Conservation (phyloP, 2,888 invertebrate species). For the Cyaniris semiargus region DNA sequence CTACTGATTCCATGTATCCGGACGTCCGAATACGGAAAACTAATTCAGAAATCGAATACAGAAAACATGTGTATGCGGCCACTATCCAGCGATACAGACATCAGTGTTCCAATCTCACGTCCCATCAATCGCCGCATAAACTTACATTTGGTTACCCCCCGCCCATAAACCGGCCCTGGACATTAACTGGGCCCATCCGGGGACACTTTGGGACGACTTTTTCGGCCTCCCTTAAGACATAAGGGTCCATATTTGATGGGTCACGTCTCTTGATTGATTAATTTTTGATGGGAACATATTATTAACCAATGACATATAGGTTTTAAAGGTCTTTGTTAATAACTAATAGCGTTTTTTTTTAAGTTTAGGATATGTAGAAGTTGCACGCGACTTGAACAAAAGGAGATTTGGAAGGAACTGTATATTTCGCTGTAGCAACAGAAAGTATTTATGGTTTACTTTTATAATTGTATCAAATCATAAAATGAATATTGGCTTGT, state of each 20-base stretch:
- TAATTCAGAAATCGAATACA: too few relatives aligned
- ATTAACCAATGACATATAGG: background rate
- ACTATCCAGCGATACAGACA: background rate
- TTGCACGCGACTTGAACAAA: too few relatives aligned
- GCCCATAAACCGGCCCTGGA: background rate
- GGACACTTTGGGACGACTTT: constrained; percentile 14
- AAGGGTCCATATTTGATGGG: constrained; percentile 8
- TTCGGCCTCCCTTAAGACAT: constrained; percentile 10
- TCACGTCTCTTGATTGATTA: background rate
- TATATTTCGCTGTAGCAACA: too few relatives aligned
- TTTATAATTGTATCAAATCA: too few relatives aligned
- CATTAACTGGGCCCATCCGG: constrained; percentile 16
- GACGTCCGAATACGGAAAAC: too few relatives aligned
- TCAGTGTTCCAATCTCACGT: constrained; percentile 5
- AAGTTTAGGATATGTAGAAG: too few relatives aligned
- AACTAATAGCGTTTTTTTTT: background rate
- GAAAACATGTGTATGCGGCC: too few relatives aligned
- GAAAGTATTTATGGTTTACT: too few relatives aligned
- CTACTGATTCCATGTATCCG: too few relatives aligned
- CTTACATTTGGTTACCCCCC: constrained; percentile 15
- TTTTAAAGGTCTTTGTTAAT: too few relatives aligned
- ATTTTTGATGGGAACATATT: background rate
- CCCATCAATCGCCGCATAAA: constrained; percentile 9
- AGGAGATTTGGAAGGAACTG: too few relatives aligned
- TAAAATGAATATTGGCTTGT: too few relatives aligned